Percentiles rank a stretch among this genome's conserved stretches.
phyloP scores from a whole-genome alignment of 2,888 invertebrate species.

The Pachydiplax longipennis region DNA sequence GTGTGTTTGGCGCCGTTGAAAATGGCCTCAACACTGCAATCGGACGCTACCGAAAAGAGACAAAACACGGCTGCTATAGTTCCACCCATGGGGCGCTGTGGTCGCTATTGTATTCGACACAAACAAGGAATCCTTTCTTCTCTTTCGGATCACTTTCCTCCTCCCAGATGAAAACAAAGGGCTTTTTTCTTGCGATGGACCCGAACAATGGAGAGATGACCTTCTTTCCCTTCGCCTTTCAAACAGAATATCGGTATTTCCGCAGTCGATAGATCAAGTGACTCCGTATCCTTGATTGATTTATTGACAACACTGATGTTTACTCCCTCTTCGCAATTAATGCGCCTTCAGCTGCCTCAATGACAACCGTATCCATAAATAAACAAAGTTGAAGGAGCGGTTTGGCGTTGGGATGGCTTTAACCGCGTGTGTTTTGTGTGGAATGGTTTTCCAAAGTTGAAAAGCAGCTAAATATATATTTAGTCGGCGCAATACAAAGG shows the following conservation, averaged over 20 bases:
- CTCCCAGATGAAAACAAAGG: background rate
- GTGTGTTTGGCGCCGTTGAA: background rate
- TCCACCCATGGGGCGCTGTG: background rate
- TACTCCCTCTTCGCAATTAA: background rate
- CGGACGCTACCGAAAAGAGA: background rate
- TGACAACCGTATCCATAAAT: no score
- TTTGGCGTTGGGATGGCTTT: no score
- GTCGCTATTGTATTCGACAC: background rate
- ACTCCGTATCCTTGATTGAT: constrained; percentile 1
- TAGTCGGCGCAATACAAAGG: no score
- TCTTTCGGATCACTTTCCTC: background rate
- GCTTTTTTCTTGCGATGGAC: background rate
- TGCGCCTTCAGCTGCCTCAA: background rate
- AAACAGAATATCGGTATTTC: background rate
- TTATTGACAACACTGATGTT: background rate
- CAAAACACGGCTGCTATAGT: background rate
- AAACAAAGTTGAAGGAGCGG: no score
- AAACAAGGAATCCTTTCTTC: background rate
- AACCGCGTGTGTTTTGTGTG: no score
- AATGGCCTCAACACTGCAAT: background rate
- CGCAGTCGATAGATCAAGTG: constrained; percentile 28
- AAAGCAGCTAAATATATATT: no score
- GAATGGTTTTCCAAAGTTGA: no score
- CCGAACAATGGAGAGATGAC: constrained; percentile 9
- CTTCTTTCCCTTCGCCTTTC: background rate